phyloP scores from a whole-genome alignment of 2,113 vertebrate genomes.

The Rhinolophus ferrumequinum region DNA sequence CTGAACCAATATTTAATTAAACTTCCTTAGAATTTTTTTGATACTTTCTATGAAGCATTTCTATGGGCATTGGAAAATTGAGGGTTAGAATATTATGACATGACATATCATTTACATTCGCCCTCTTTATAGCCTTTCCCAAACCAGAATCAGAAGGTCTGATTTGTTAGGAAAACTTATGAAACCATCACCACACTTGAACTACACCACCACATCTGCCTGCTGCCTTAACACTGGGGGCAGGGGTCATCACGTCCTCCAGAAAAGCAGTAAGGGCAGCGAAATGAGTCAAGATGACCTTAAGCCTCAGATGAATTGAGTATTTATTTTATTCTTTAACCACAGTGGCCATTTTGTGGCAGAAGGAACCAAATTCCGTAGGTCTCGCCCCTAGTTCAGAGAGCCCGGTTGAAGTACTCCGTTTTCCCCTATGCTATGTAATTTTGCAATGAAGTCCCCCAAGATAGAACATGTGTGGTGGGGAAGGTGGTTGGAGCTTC shows the following conservation, averaged over 20 bases:
- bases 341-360: not conserved
- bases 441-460: not conserved
- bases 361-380: not conserved
- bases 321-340: not conserved
- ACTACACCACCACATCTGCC: not conserved
- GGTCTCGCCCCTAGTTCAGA: not conserved
- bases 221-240: not conserved
- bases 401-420: not conserved
- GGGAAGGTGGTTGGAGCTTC: not conserved
- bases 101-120: not conserved
- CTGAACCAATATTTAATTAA: not conserved
- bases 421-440: not conserved
- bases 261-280: not conserved
- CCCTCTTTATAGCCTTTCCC: not conserved
- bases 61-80: not conserved
- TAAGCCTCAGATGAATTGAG: not conserved
- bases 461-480: not conserved
- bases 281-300: not conserved
- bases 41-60: not conserved
- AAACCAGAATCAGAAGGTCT: not conserved
- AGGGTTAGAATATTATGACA: not conserved
- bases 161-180: not conserved
- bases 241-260: not conserved
- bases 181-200: not conserved
- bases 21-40: not conserved